A percentile compares a stretch with the other conserved stretches of the same genome.
Evolutionary conservation across 2,888 invertebrate species (phyloP).

Genomic region (Hydrotaea diabolus): DNA sequence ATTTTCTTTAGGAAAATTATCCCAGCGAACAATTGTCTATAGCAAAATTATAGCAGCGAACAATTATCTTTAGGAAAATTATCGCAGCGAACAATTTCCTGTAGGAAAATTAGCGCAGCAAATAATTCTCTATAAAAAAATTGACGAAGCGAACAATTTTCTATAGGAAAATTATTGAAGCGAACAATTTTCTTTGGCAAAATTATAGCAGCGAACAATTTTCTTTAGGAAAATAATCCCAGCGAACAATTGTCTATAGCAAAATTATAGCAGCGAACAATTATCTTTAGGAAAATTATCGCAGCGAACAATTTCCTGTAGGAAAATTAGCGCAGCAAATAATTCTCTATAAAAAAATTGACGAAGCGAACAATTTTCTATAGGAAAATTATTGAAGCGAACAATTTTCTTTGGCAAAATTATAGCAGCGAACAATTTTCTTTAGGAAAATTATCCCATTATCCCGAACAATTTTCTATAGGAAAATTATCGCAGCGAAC

Average conservation of each 20-base stretch:
- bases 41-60: neutral
- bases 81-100: neutral
- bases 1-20: neutral
- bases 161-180: neutral
- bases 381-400: neutral
- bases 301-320: neutral
- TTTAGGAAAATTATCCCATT: neutral
- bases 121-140: neutral
- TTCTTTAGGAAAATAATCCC: neutral
- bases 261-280: neutral
- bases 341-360: neutral
- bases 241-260: neutral
- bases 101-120: neutral
- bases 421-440: neutral
- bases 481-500: neutral
- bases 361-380: neutral
- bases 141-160: neutral
- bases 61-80: neutral
- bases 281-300: neutral
- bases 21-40: neutral
- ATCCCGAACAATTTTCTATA: neutral
- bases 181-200: neutral
- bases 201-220: neutral
- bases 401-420: neutral
- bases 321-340: neutral